phyloP scores from a whole-genome alignment of 2,888 invertebrate species.

The Scaptomyza tumidula region DNA sequence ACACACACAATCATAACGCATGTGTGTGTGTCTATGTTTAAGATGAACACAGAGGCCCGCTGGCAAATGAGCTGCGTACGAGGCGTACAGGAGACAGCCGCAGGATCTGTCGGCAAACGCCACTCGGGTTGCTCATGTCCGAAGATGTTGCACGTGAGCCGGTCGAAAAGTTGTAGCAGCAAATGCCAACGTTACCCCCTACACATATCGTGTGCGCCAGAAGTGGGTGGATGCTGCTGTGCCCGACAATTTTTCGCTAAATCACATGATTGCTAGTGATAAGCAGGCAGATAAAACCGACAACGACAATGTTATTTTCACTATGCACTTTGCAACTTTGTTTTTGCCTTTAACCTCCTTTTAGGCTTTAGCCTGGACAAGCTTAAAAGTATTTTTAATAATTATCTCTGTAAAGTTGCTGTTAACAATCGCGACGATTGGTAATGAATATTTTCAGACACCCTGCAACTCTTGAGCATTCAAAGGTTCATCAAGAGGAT shows the following conservation, averaged over 20 bases:
- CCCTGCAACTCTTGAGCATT: too few relatives aligned
- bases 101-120: conserved; percentile 37
- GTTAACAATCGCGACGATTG: background rate
- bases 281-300: conserved; percentile 61
- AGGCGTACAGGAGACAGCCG: conserved; percentile 40
- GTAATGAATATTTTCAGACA: background rate
- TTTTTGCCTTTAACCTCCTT: background rate
- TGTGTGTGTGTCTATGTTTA: conserved; percentile 23
- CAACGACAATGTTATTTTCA: conserved; percentile 28
- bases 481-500: too few relatives aligned
- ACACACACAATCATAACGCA: conserved; percentile 17
- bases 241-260: conserved; percentile 55
- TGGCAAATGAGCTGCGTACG: conserved; percentile 44
- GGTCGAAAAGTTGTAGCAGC: conserved; percentile 38
- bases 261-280: conserved; percentile 62
- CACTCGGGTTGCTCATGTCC: conserved; percentile 32
- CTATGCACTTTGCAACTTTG: conserved; percentile 15
- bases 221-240: conserved; percentile 12
- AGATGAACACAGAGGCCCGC: conserved; percentile 45
- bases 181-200: conserved; percentile 20
- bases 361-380: background rate
- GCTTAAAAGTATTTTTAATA: conserved; percentile 9
- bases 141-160: conserved; percentile 68
- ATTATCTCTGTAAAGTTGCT: background rate
- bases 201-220: conserved; percentile 7